Percentiles rank a stretch among this genome's conserved stretches.
Evolutionary conservation across 2,888 invertebrate species (phyloP).

Genomic region (Melanotus villosus): DNA sequence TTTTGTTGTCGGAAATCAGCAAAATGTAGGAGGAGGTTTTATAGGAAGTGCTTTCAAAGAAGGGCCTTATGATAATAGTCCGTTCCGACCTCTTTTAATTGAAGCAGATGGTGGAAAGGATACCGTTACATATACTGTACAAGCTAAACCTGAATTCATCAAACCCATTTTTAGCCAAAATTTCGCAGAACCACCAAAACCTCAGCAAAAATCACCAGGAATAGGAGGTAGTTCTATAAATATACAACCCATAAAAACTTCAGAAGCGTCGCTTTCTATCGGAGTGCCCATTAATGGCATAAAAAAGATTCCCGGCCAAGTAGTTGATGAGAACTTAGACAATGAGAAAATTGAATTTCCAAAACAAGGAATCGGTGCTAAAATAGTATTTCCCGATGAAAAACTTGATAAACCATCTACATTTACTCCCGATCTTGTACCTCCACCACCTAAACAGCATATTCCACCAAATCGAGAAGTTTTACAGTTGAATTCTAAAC

Average conservation of each 20-base stretch:
- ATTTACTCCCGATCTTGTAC: constrained; percentile 44
- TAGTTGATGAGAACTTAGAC: constrained; percentile 64
- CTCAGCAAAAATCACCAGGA: constrained; percentile 39
- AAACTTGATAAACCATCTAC: constrained; percentile 51
- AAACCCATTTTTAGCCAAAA: constrained; percentile 31
- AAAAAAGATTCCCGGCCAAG: constrained; percentile 64
- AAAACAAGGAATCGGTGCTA: constrained; percentile 56
- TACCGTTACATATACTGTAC: constrained; percentile 40
- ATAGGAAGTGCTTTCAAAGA: constrained; percentile 70
- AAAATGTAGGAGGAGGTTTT: constrained; percentile 70
- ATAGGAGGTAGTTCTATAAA: constrained; percentile 61
- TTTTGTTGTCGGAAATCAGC: constrained; percentile 76
- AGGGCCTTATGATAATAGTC: constrained; percentile 67
- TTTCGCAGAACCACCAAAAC: constrained; percentile 23
- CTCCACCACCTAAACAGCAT: constrained; percentile 51
- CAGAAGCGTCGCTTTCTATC: constrained; percentile 66
- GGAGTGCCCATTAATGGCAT: constrained; percentile 63
- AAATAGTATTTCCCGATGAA: constrained; percentile 65
- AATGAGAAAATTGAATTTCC: constrained; percentile 59
- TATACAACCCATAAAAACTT: constrained; percentile 64
- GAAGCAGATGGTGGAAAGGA: constrained; percentile 38
- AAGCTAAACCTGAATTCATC: constrained; percentile 53
- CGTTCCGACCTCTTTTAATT: constrained; percentile 61
- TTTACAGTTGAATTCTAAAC: constrained; percentile 64
- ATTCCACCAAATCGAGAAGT: constrained; percentile 60